These are phyloP conservation scores for Ameiurus melas DNA, from an alignment of 2,113 vertebrate genomes.

Conservation along the genomic window DNA sequence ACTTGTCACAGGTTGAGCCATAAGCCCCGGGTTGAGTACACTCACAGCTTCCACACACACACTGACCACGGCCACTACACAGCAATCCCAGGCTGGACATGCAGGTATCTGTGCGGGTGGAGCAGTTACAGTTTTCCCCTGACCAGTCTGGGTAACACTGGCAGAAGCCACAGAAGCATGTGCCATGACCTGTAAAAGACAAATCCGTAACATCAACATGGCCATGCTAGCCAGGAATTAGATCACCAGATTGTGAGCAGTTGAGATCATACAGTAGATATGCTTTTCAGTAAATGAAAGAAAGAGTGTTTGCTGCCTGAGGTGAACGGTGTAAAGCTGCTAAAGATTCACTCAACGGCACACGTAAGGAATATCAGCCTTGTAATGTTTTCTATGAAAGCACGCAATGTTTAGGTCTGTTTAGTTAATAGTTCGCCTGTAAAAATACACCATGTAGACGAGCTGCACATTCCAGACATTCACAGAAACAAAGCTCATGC, in stretches of 20 bases:
- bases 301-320: background rate
- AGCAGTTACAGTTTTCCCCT: slow-evolving; percentile 94
- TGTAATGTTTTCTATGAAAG: slow-evolving; percentile 40
- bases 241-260: background rate
- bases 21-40: slow-evolving; percentile 94
- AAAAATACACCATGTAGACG: background rate
- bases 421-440: slow-evolving; percentile 33
- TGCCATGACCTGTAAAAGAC: slow-evolving; percentile 81
- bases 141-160: slow-evolving; percentile 90
- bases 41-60: slow-evolving; percentile 87
- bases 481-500: slow-evolving; percentile 4
- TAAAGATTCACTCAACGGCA: slow-evolving; percentile 18
- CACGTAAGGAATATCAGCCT: background rate
- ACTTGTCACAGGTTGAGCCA: slow-evolving; percentile 92
- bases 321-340: slow-evolving; percentile 8
- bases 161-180: slow-evolving; percentile 93
- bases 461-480: slow-evolving; percentile 33
- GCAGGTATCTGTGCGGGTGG: slow-evolving; percentile 87
- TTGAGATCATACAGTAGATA: slow-evolving; percentile 20
- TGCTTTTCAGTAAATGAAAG: slow-evolving; percentile 17
- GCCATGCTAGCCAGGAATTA: background rate
- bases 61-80: slow-evolving; percentile 89
- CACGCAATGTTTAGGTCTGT: background rate
- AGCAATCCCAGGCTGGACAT: slow-evolving; percentile 88
- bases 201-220: slow-evolving; percentile 1